Base-by-base conservation (phyloP, 2,113 vertebrate genomes). In the Galbula dea region DNA sequence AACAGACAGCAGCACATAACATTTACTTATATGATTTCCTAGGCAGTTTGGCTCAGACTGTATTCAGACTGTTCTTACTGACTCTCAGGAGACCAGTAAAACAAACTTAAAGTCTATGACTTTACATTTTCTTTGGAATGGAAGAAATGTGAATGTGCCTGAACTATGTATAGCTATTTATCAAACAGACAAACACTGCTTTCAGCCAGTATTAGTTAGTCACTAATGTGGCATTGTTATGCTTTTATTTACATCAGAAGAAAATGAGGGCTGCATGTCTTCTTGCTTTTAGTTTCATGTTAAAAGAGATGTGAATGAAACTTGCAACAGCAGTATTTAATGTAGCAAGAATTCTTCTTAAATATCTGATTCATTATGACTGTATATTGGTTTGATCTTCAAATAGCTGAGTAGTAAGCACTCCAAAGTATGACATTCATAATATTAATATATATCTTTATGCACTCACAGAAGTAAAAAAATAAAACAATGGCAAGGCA, bases 291-390 rank as follows among this genome's bases (percentile, higher is more conserved):
- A 71, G 11, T 27, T 19, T 21, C 21, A 55, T 43, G 34, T 3
- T 81, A 46, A 32, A 37, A 62, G 7, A 9, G 12, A 45, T 49
- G 29, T 37, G 21, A 77, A 51, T 55, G 29, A 48, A 59, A 67
- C 39, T 52, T 83, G 34, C 34, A 79, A 15, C 26, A 77, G 54
- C 58, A 62, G n/a, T 22, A 27, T 96, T 55, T 39, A 43, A n/a
- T n/a, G n/a, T n/a, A n/a, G n/a, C 10, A 80, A 92, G 30, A 84
- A 52, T 89, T 87, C 87, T 94, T 94, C 84, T 96, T 94, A 90
- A 95, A 83, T 93, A 96, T 86, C 86, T 89, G 37, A 86, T 96
- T 97, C 54, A 88, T 94, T 86, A 88, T 91, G 41, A 82, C 46
- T 91, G 39, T 87, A 84, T 89, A 92, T 63, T 81, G 43, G 41